A percentile compares a stretch with the other conserved stretches of the same genome.
phyloP scores from a whole-genome alignment of 1,140 invertebrate species.

The Lordiphosa stackelbergi region DNA sequence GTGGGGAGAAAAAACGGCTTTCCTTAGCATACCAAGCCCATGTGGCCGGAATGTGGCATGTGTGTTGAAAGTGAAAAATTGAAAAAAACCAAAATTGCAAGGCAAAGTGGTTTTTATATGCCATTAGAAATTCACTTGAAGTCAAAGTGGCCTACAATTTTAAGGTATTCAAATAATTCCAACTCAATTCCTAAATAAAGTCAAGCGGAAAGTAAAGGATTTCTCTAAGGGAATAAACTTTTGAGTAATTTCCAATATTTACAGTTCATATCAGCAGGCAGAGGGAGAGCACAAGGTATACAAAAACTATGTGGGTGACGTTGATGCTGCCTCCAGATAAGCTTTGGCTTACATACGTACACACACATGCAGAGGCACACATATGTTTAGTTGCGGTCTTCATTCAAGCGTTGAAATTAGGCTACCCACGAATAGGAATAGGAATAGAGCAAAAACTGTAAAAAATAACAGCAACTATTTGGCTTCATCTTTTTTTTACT shows the following conservation, averaged over 20 bases:
- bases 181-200: neutral
- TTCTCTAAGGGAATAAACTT: constrained; percentile 26
- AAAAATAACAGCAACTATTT: constrained; percentile 63
- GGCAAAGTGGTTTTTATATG: too few relatives aligned
- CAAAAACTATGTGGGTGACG: constrained; percentile 12
- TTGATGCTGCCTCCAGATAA: constrained; percentile 63
- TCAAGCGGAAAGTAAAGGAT: too few relatives aligned
- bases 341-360: constrained; percentile 34
- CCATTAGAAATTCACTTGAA: too few relatives aligned
- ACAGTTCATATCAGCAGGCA: constrained; percentile 27
- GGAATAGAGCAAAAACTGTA: constrained; percentile 27
- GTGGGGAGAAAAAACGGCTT: constrained; percentile 29
- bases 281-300: too few relatives aligned
- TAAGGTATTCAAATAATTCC: neutral
- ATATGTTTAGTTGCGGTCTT: constrained; percentile 32
- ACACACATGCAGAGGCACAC: constrained; percentile 15
- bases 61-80: too few relatives aligned
- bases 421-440: constrained; percentile 49
- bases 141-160: too few relatives aligned
- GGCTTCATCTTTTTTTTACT: constrained; percentile 50
- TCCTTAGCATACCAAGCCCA: constrained; percentile 3
- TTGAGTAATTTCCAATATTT: constrained; percentile 24
- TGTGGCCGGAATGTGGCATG: too few relatives aligned
- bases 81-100: too few relatives aligned
- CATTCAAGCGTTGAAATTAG: constrained; percentile 74